These are phyloP conservation scores for Peromyscus polionotus DNA, from an alignment of 2,113 vertebrate species.

Conservation along the genomic window DNA sequence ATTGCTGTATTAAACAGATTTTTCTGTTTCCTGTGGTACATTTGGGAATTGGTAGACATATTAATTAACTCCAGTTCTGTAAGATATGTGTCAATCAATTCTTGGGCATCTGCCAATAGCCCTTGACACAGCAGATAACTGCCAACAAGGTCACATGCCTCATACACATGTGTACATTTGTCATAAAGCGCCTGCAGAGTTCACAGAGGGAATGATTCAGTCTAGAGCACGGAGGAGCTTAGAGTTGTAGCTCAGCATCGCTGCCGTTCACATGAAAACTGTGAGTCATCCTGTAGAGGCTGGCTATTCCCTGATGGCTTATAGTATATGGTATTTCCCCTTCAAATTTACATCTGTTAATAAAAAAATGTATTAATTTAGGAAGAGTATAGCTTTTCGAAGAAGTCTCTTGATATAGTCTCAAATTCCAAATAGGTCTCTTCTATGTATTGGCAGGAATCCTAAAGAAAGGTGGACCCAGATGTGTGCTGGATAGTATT, in stretches of 20 bases:
- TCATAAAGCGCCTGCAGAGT: constrained; percentile 50
- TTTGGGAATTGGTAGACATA: constrained; percentile 87
- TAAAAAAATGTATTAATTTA: constrained; percentile 62
- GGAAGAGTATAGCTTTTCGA: constrained; percentile 54
- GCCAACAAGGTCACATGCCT: constrained; percentile 86
- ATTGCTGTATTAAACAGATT: constrained; percentile 87
- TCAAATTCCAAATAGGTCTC: constrained; percentile 70
- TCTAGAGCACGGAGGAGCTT: constrained; percentile 56
- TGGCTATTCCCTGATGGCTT: constrained; percentile 72
- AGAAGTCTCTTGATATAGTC: constrained; percentile 72
- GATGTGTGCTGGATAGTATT: constrained; percentile 67
- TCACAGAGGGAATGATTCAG: constrained; percentile 46
- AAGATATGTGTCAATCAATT: constrained; percentile 88
- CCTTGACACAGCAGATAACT: constrained; percentile 85
- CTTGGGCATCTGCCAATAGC: constrained; percentile 86
- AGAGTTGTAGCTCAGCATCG: constrained; percentile 50
- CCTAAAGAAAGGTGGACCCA: constrained; percentile 64
- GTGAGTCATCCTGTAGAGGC: constrained; percentile 69
- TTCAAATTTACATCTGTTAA: constrained; percentile 79
- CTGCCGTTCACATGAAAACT: constrained; percentile 62
- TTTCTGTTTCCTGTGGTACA: constrained; percentile 85
- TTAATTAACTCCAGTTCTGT: constrained; percentile 88
- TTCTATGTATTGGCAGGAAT: constrained; percentile 62
- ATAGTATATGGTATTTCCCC: constrained; percentile 65
- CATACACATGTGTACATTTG: constrained; percentile 64